A percentile compares a stretch with the other conserved stretches of the same genome.
Evolutionary conservation across 1,140 invertebrate species (phyloP).

Genomic region (Olivierus martensii): DNA sequence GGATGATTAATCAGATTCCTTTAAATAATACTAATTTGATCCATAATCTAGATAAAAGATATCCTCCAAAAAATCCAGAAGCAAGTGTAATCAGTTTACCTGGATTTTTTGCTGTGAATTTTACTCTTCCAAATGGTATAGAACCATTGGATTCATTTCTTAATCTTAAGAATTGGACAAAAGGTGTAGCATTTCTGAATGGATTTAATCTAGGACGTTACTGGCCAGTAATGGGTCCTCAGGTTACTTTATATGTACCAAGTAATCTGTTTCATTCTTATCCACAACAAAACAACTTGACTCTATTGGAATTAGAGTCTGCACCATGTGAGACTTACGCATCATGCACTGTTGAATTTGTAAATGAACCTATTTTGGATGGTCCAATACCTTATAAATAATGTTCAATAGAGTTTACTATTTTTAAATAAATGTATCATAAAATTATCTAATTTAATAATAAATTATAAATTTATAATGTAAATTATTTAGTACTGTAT

Average conservation of each 20-base stretch:
- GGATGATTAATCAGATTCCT: conserved; percentile 27
- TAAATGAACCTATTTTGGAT: conserved; percentile 15
- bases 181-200: conserved; percentile 43
- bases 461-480: too few species aligned
- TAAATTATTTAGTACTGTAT: too few species aligned
- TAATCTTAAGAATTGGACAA: conserved; percentile 6
- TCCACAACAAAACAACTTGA: conserved; percentile 23
- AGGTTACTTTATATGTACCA: conserved; percentile 40
- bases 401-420: too few species aligned
- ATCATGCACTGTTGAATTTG: conserved; percentile 20
- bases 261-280: conserved; percentile 31
- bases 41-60: conserved; percentile 4
- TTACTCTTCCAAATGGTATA: conserved; percentile 25
- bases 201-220: conserved; percentile 48
- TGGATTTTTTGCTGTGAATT: conserved; percentile 33
- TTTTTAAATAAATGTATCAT: too few species aligned
- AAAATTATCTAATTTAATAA: too few species aligned
- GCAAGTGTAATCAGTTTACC: not conserved
- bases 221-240: conserved; percentile 39
- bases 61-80: not conserved
- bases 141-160: conserved; percentile 14
- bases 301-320: conserved; percentile 29
- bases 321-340: conserved; percentile 18
- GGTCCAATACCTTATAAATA: not conserved
- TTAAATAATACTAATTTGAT: conserved; percentile 2